Evolutionary conservation across 2,113 vertebrate species (phyloP).

Genomic region (Australoheros scitulus): DNA sequence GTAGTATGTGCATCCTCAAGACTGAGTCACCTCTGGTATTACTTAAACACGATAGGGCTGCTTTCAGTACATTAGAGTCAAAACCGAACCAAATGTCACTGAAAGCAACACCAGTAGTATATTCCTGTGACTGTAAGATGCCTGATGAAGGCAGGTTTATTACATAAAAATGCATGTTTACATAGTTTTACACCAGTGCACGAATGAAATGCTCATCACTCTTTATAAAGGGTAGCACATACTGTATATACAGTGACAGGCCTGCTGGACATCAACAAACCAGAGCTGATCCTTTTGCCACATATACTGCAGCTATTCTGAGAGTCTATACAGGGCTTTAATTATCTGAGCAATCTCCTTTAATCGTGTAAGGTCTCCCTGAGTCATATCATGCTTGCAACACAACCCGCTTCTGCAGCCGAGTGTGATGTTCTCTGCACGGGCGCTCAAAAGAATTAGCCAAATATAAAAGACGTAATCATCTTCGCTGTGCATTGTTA

Average conservation of each 20-base stretch:
- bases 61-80: not conserved
- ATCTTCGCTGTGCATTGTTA: not conserved
- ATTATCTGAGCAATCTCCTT: conserved; percentile 53
- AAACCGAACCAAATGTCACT: not conserved
- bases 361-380: conserved; percentile 47
- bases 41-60: not conserved
- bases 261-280: not conserved
- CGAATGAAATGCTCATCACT: not conserved
- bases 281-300: conserved; percentile 10
- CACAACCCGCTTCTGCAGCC: conserved; percentile 22
- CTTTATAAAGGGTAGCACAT: not conserved
- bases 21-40: not conserved
- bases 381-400: conserved; percentile 28
- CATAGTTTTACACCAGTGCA: not conserved
- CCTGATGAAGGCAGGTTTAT: not conserved
- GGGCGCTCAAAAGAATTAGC: not conserved
- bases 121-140: not conserved
- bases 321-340: conserved; percentile 39
- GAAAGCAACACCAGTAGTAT: not conserved
- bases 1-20: not conserved
- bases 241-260: not conserved
- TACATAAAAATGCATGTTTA: not conserved
- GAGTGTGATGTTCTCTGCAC: not conserved
- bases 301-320: conserved; percentile 38
- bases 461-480: not conserved